Evolutionary conservation across 2,888 invertebrate genomes (phyloP).

Genomic region (Ochropleura plecta): DNA sequence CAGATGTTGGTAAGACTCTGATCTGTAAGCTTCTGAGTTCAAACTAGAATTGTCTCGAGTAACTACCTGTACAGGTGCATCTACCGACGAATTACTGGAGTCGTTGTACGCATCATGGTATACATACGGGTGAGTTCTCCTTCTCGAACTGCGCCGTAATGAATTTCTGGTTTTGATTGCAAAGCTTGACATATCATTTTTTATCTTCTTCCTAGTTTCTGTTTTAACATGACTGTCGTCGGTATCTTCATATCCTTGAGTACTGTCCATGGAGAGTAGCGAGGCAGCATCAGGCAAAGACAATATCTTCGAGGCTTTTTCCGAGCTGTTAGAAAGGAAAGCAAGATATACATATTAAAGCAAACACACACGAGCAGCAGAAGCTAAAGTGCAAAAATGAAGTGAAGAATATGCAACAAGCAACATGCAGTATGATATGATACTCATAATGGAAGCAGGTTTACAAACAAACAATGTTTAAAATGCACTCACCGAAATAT

Average conservation of each 20-base stretch:
- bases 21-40: constrained; percentile 73
- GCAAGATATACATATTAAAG: constrained; percentile 57
- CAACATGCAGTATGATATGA: constrained; percentile 61
- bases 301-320: constrained; percentile 59
- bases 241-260: constrained; percentile 84
- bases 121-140: constrained; percentile 62
- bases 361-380: constrained; percentile 61
- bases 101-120: constrained; percentile 74
- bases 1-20: constrained; percentile 82
- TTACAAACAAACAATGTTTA: constrained; percentile 54
- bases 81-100: constrained; percentile 74
- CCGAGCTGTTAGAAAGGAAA: constrained; percentile 73
- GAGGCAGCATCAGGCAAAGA: constrained; percentile 68
- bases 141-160: constrained; percentile 62
- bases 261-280: constrained; percentile 77
- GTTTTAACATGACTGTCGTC: constrained; percentile 75
- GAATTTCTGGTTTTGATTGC: constrained; percentile 65
- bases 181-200: constrained; percentile 66
- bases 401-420: constrained; percentile 53
- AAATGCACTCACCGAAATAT: constrained; percentile 55
- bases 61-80: constrained; percentile 58
- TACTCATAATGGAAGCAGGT: constrained; percentile 85
- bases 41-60: constrained; percentile 70
- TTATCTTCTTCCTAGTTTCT: constrained; percentile 71
- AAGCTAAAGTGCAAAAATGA: constrained; percentile 69